Base-by-base conservation (phyloP, 2,797 vertebrate species). In the Vipera ursinii region DNA sequence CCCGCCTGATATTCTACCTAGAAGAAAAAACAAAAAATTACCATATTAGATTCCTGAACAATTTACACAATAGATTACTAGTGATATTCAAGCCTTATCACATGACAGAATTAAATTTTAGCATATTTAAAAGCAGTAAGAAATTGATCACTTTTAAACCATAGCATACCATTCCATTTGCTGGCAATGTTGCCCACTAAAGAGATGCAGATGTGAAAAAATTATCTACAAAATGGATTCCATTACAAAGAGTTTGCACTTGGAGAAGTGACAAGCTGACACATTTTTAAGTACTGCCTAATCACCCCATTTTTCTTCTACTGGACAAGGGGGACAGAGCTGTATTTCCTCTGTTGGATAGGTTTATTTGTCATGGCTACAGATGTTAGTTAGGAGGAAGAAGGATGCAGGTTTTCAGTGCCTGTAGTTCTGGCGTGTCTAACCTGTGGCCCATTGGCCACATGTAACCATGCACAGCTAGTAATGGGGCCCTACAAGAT, bases 1-100 rank as follows among this genome's bases (percentile, higher is more conserved):
- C 99, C 99, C 0, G 98, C 99, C 94, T 98, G 98, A 97, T 99
- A 99, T 96, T 99, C 99, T 94, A 99, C 98, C 99, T 99, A 96
- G 17, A 91, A 92, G 90, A 86, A 90, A 86, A 92, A 51, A 59
- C 3, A 28, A 14, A 48, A 85, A 73, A 22, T 9, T 73, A 57
- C 24, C 38, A 24, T n/a, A 51, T 48, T 53, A 86, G 48, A 22
- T 53, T 26, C 17, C 51, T n/a, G 63, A 78, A 89, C 9, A 55
- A 14, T 32, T 73, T 32, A 82, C 17, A 14, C 20, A 73, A 32
- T 6, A 85, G 51, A 61, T 44, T 7, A 86, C 6, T 44, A 87
- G 56, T 65, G 38, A 65, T 65, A 57, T 48, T n/a, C 48, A n/a
- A 24, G 56, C 32, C 14, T 60, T 60, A n/a, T 20, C 20, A 26